Evolutionary conservation across 2,113 vertebrate species (phyloP).

Genomic region (Rhinoptilus africanus): DNA sequence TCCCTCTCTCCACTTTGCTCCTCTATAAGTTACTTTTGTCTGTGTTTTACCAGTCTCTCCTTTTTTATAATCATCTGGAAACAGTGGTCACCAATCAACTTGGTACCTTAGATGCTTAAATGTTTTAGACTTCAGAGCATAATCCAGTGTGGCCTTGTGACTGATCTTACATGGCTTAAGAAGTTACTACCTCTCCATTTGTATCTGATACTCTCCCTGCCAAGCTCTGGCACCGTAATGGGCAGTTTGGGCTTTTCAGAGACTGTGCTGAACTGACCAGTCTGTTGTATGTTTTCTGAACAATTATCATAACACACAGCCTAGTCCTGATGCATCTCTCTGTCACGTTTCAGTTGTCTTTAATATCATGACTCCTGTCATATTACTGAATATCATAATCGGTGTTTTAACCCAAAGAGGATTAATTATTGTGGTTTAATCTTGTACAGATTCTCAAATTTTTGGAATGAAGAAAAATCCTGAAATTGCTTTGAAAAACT

Average conservation of each 20-base stretch:
- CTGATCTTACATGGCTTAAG: background rate
- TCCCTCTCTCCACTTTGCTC: background rate
- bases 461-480: background rate
- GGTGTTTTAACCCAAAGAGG: background rate
- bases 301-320: background rate
- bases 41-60: background rate
- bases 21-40: background rate
- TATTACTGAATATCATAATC: background rate
- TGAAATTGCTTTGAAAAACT: background rate
- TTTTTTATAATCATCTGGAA: background rate
- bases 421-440: background rate
- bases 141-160: background rate
- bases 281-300: background rate
- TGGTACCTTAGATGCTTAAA: background rate
- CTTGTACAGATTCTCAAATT: background rate
- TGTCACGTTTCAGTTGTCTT: background rate
- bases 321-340: background rate
- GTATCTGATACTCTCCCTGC: background rate
- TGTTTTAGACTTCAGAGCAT: background rate
- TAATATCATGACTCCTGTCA: background rate
- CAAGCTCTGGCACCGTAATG: background rate
- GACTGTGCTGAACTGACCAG: background rate
- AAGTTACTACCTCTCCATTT: background rate
- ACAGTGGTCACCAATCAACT: background rate
- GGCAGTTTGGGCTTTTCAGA: background rate